Conservation (phyloP, 2,888 invertebrate genomes). For the Anthophora plumipes region DNA sequence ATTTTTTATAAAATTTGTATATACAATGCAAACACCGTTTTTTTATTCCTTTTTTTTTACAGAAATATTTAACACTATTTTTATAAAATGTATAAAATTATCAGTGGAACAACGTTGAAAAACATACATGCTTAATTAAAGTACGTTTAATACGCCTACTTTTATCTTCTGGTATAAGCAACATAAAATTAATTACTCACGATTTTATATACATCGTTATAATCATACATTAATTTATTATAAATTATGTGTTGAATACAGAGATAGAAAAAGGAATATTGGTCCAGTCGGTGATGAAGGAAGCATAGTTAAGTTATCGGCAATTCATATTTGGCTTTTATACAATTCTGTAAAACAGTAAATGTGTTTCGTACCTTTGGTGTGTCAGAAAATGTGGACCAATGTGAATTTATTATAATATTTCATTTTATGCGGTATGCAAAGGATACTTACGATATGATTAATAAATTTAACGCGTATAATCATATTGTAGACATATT, state of each 20-base stretch:
- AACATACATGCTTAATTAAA: neutral
- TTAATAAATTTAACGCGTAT: constrained; percentile 14
- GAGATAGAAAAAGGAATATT: neutral
- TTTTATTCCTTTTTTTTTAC: neutral
- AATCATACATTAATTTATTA: no score
- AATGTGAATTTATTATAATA: constrained; percentile 19
- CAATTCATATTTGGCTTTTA: constrained; percentile 23
- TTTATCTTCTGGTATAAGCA: no score
- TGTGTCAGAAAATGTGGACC: constrained; percentile 20
- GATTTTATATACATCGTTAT: no score
- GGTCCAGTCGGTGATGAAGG: constrained; percentile 26
- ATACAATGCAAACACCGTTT: neutral
- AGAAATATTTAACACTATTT: neutral
- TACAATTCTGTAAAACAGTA: constrained; percentile 24
- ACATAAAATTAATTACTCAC: no score
- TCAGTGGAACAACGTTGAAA: neutral
- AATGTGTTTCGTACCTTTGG: constrained; percentile 12
- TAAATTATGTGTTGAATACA: neutral
- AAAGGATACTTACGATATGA: constrained; percentile 23
- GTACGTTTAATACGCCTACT: no score
- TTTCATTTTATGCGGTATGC: neutral
- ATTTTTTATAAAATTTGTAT: neutral
- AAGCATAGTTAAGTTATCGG: constrained; percentile 23
- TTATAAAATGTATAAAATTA: neutral
- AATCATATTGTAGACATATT: constrained; percentile 33